Percentiles rank a stretch among this genome's conserved stretches.
These are phyloP conservation scores for Lycaon pictus DNA, from an alignment of 2,113 vertebrate species.

Conservation along the genomic window DNA sequence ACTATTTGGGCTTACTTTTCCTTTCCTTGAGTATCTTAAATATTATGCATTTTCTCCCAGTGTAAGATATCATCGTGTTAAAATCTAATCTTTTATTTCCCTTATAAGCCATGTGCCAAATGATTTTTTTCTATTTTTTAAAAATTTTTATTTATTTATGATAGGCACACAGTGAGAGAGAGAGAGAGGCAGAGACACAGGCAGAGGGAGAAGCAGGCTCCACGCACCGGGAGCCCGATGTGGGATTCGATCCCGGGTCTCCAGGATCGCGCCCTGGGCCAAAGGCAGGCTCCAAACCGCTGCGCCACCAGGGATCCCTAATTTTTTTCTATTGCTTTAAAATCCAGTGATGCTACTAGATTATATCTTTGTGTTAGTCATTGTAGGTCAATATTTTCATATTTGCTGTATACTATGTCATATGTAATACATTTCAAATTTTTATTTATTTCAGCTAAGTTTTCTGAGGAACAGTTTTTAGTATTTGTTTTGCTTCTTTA, in stretches of 20 bases:
- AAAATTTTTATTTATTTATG: too few species aligned
- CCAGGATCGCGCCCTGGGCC: too few species aligned
- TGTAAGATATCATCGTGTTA: not conserved
- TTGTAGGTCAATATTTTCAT: not conserved
- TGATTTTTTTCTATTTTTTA: not conserved
- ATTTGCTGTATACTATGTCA: not conserved
- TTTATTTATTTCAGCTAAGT: not conserved
- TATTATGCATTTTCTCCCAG: not conserved
- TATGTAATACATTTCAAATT: not conserved
- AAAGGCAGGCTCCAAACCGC: too few species aligned
- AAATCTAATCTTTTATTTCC: not conserved
- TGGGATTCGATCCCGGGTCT: too few species aligned
- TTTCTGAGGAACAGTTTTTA: not conserved
- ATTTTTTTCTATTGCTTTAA: not conserved
- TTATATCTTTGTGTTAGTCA: not conserved
- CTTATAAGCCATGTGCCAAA: not conserved
- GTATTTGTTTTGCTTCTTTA: not conserved
- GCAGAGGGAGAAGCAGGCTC: too few species aligned
- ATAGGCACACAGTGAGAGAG: too few species aligned
- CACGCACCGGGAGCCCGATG: too few species aligned
- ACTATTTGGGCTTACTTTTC: not conserved
- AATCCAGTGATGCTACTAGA: not conserved
- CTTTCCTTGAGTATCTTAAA: constrained; percentile 5
- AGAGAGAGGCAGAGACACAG: too few species aligned
- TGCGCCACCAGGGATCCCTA: too few species aligned